Evolutionary conservation across 2,888 invertebrate genomes (phyloP), one percentile per base, ranked within the genome.

Genomic region (Philaethria dido): DNA sequence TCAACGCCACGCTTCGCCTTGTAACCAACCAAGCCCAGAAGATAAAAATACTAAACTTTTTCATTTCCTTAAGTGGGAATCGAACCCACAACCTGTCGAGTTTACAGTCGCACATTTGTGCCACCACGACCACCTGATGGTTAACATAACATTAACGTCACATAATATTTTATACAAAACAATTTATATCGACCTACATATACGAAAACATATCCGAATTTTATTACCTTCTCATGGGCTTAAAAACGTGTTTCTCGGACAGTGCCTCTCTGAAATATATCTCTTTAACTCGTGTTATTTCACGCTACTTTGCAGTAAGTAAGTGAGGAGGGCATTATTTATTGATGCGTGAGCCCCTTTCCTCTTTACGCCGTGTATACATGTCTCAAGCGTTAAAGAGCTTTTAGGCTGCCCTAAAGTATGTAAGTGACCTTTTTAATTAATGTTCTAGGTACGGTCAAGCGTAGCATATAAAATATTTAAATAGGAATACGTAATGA

Each of bases 351-450:
- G 50, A 54, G 70, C 48, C 50, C 69, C 66, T 67, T 62, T 68
- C 64, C 57, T 71, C 68, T 67, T 72, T 29, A 29, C 42, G 64
- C 42, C 57, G 59, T 62, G 63, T 44, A 11, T 57, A 25, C 25
- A 68, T 64, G 66, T 75, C 69, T 73, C 73, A 73, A 50, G 70
- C 73, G 72, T 70, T 75, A 73, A 71, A 69, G 68, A 47, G 71
- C 64, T 42, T 22, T 48, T 47, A 64, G 66, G 72, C 64, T 66
- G n/a, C n/a, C n/a, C n/a, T n/a, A n/a, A n/a, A 64, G 70, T 67
- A 66, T 61, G 61, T 66, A 64, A 71, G 71, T 72, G 72, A 74
- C 74, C 75, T 72, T 65, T 75, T 74, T 77, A 77, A 77, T 76
- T 77, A 77, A 76, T 74, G 70, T 69, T 70, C 68, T 69, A 72